Evolutionary conservation across 2,888 invertebrate genomes (phyloP).

Genomic region (Habroteleia sp.): DNA sequence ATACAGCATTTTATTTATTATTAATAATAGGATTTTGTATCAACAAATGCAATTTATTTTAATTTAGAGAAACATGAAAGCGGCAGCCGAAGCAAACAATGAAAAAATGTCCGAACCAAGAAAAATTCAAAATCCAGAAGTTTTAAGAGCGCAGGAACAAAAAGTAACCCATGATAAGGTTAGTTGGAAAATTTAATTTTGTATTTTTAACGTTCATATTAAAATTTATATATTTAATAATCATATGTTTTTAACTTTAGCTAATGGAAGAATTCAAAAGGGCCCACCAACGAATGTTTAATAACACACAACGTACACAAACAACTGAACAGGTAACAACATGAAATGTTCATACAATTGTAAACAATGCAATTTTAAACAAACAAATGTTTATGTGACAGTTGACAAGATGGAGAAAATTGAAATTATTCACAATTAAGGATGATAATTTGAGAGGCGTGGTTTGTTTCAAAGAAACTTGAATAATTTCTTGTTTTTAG

Average conservation of each 20-base stretch:
- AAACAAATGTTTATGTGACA: too few species aligned
- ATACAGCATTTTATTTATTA: too few species aligned
- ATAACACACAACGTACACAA: constrained; percentile 73
- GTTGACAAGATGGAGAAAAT: too few species aligned
- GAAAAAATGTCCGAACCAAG: constrained; percentile 69
- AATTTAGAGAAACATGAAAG: constrained; percentile 74
- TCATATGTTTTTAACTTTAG: constrained; percentile 27
- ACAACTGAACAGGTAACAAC: constrained; percentile 73
- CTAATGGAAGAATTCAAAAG: constrained; percentile 95
- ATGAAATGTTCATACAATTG: too few species aligned
- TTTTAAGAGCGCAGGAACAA: constrained; percentile 74
- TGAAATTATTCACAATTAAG: too few species aligned
- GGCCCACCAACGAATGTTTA: constrained; percentile 93
- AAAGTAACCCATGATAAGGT: constrained; percentile 80
- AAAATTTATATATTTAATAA: not conserved
- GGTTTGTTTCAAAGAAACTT: too few species aligned
- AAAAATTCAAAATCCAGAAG: constrained; percentile 74
- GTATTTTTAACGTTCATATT: not conserved
- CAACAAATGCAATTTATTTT: constrained; percentile 11
- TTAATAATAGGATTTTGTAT: not conserved
- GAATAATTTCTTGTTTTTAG: too few species aligned
- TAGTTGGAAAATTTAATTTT: constrained; percentile 40
- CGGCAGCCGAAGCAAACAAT: constrained; percentile 68
- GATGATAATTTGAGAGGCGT: too few species aligned
- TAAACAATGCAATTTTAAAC: too few species aligned